A percentile compares a stretch with the other conserved stretches of the same genome.
These are phyloP conservation scores for Palythoa grandiflora DNA, from an alignment of 92 coral and sea anemone species.

Conservation along the genomic window DNA sequence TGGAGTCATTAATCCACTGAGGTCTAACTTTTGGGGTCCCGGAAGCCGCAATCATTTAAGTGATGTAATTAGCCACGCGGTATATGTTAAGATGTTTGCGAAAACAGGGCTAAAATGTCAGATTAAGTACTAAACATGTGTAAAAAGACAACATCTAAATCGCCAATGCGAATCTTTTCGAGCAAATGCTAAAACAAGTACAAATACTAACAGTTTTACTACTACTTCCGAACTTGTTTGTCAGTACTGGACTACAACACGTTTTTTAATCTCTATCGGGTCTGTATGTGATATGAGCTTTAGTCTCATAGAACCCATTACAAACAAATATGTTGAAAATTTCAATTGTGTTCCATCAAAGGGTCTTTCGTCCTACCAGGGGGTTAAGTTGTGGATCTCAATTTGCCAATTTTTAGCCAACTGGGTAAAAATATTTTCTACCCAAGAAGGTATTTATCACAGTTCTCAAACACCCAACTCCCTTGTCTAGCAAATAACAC, in stretches of 20 bases:
- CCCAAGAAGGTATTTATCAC: constrained; percentile 9
- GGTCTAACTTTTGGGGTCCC: constrained; percentile 28
- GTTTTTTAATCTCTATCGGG: neutral
- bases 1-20: constrained; percentile 32
- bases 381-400: constrained; percentile 1
- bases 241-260: neutral
- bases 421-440: neutral
- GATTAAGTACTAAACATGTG: constrained; percentile 15
- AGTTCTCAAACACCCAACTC: neutral
- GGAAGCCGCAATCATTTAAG: constrained; percentile 35
- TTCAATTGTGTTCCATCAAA: constrained; percentile 5
- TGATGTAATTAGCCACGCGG: constrained; percentile 20
- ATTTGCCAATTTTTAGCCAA: constrained; percentile 19
- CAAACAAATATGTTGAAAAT: neutral
- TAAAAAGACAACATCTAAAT: neutral
- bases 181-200: neutral
- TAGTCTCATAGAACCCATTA: neutral
- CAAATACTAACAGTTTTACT: constrained; percentile 6
- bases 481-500: neutral
- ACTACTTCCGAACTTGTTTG: neutral
- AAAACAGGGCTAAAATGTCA: constrained; percentile 27
- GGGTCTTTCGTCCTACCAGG: neutral
- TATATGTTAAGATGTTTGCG: constrained; percentile 19
- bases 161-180: neutral
- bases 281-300: neutral